Base-by-base conservation (phyloP, 2,113 vertebrate species). In the Mus pahari region DNA sequence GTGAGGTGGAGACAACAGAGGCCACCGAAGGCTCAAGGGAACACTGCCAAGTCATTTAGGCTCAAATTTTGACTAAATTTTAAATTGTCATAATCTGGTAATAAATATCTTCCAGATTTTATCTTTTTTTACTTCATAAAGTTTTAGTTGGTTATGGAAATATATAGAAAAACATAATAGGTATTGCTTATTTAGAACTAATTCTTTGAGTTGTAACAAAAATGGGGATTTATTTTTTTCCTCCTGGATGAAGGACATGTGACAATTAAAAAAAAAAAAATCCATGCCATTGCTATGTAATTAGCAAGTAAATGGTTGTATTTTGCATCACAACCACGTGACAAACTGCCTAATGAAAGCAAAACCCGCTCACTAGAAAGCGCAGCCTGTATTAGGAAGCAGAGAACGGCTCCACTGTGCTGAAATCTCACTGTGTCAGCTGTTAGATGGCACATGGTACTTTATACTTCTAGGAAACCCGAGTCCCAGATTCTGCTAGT, bases 1-100 rank as follows among this genome's bases (percentile, higher is more conserved):
- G 94, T 96, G 95, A 95, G 94, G 94, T 95, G 89, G 92, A 97
- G 96, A 97, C 91, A 90, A 68, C 94, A 97, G 94, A 89, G 95
- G 95, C 96, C 88, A 94, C 92, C 75, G 93, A 92, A 92, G 86
- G 92, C 92, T 96, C 95, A 96, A 91, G 93, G 86, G 73, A 58
- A 89, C 89, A 88, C 55, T 90, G 92, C 86, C 95, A 97, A 96
- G 95, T 97, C 96, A 96, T 95, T 94, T 95, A 95, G 83, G 91
- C 86, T 97, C 89, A 95, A 92, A 64, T 73, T 97, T 79, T 94
- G 89, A 97, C 89, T 83, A 96, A 91, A 24, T 94, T 95, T 92
- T 95, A 95, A 96, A 89, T 92, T 96, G 73, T 94, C 89, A 86
- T 98, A 90, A 96, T 97, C 86, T 90, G 31, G 58, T 95, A 48